A percentile compares a stretch with the other conserved stretches of the same genome.
phyloP scores from a whole-genome alignment of 1,140 invertebrate genomes.

The Drosophila sechellia region DNA sequence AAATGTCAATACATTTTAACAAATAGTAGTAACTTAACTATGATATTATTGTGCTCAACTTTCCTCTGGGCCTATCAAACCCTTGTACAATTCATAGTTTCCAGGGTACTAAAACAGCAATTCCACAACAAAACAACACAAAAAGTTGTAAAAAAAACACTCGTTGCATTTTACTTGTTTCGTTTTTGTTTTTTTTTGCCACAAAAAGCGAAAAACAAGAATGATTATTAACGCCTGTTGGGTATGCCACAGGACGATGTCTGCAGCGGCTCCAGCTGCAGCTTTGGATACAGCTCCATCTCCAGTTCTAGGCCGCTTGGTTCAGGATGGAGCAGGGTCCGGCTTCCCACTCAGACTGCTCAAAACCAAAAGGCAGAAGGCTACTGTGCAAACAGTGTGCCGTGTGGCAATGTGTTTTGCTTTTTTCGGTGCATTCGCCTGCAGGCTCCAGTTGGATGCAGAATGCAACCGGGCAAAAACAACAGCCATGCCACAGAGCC shows the following conservation, averaged over 20 bases:
- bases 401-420: constrained; percentile 51
- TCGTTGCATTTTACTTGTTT: constrained; percentile 51
- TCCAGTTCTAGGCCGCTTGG: constrained; percentile 11
- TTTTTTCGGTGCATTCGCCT: constrained; percentile 73
- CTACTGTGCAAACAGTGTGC: constrained; percentile 76
- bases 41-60: too few species aligned
- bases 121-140: constrained; percentile 44
- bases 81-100: constrained; percentile 24
- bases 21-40: background rate
- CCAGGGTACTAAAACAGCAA: constrained; percentile 51
- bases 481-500: constrained; percentile 20
- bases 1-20: too few species aligned
- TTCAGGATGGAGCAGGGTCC: background rate
- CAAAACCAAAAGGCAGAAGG: constrained; percentile 22
- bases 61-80: background rate
- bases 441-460: constrained; percentile 72
- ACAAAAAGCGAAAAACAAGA: constrained; percentile 53
- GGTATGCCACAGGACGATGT: constrained; percentile 79
- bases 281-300: constrained; percentile 29
- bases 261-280: constrained; percentile 46
- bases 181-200: constrained; percentile 25
- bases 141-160: constrained; percentile 39
- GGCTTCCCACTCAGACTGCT: constrained; percentile 24
- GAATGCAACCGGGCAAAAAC: constrained; percentile 72
- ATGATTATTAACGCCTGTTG: constrained; percentile 82